Evolutionary conservation across 2,888 invertebrate genomes (phyloP).

Genomic region (Scrobipalpa atriplicella): DNA sequence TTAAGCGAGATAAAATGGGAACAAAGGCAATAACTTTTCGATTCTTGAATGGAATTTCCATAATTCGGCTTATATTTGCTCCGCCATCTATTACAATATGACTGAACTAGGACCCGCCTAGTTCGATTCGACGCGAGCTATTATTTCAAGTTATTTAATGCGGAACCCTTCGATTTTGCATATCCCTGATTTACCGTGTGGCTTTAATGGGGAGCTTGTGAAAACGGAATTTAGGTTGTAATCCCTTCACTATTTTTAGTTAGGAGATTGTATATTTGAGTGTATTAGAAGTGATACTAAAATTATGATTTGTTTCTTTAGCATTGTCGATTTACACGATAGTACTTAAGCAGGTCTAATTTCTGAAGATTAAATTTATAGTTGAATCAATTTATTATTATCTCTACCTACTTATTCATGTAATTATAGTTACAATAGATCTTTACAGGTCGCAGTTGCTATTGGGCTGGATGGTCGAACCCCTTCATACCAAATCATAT

Average conservation of each 20-base stretch:
- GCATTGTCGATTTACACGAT: too few species aligned
- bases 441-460: too few species aligned
- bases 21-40: constrained; percentile 69
- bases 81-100: constrained; percentile 53
- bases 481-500: too few species aligned
- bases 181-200: constrained; percentile 51
- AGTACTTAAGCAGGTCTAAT: too few species aligned
- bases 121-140: constrained; percentile 44
- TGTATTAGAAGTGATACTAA: too few species aligned
- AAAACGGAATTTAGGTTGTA: not conserved
- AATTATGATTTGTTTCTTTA: too few species aligned
- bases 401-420: too few species aligned
- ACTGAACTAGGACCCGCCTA: constrained; percentile 39
- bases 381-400: too few species aligned
- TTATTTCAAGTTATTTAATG: constrained; percentile 59
- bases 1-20: constrained; percentile 67
- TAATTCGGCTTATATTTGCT: constrained; percentile 68
- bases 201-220: constrained; percentile 29
- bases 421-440: too few species aligned
- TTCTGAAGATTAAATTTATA: too few species aligned
- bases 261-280: not conserved
- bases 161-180: constrained; percentile 51
- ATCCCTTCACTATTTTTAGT: not conserved
- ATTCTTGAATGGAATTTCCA: constrained; percentile 43
- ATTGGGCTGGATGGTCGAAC: too few species aligned